Evolutionary conservation across 2,888 invertebrate species (phyloP), one percentile per base, ranked within the genome.

Genomic region (Diloba caeruleocephala): DNA sequence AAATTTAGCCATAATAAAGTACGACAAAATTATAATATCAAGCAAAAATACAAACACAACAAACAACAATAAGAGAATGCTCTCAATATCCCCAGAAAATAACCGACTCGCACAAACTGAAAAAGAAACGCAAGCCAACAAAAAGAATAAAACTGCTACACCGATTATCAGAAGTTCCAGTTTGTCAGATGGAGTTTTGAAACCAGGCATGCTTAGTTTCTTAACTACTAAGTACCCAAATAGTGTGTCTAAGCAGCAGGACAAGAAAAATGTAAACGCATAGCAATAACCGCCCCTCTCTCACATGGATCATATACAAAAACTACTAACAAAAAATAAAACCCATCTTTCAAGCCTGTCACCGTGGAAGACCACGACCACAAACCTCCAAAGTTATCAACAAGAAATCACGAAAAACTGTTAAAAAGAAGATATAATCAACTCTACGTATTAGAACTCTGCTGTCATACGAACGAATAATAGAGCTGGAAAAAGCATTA

Each of bases 291-390:
- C 10, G 1, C 15, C 36, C 45, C 23, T 43, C 46, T 41, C 43
- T 25, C n/a, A 21, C 31, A 41, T 9, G 28, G 7, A 13, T 7
- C 33, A 6, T 9, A 41, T 6, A 14, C 32, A 29, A 2, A 49
- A 29, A 41, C 6, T 9, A 37, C 7, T 9, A 37, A 12, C 21
- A 10, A 9, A 42, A 38, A 8, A 8, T 43, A 25, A 13, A 36
- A 48, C 44, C 25, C 31, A 53, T 63, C 60, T 63, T 64, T 68
- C 64, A 71, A 67, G 10, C 55, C 61, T 66, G 60, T 41, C 41
- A 21, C 21, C 21, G 21, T 21, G 66, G 66, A 48, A 59, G 61
- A 61, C 23, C 46, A 56, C 7, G 65, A 64, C 72, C 60, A 59
- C 25, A 60, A 70, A 67, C 69, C 63, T 67, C 66, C 45, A 59